Percentiles rank a stretch among this genome's conserved stretches.
These are phyloP conservation scores for Montipora capricornis DNA, from an alignment of 64 coral and sea anemone genomes.

Conservation along the genomic window DNA sequence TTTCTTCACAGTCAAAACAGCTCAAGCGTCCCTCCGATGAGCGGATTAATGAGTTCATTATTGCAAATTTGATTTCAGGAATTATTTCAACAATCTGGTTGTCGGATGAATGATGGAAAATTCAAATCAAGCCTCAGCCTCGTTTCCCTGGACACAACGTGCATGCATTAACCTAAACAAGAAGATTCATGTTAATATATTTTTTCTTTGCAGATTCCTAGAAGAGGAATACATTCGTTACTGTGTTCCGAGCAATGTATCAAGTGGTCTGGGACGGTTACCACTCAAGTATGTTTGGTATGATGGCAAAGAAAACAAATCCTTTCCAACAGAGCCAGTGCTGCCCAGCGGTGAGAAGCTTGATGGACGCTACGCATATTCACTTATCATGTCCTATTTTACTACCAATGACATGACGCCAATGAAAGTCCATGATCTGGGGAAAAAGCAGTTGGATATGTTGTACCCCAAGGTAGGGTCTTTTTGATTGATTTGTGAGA, in stretches of 20 bases:
- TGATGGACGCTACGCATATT: slow-evolving; percentile 72
- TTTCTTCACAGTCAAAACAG: no score
- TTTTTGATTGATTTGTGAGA: no score
- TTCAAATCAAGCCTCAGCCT: no score
- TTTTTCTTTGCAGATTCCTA: slow-evolving; percentile 46
- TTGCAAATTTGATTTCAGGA: no score
- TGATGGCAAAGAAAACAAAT: slow-evolving; percentile 49
- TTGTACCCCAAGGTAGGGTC: slow-evolving; percentile 80
- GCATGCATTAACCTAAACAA: no score
- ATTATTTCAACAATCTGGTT: no score
- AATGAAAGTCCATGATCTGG: slow-evolving; percentile 64
- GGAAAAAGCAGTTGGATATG: slow-evolving; percentile 53
- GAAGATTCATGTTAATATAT: no score
- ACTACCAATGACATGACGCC: slow-evolving; percentile 81
- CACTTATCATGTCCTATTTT: slow-evolving; percentile 87
- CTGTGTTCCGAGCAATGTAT: slow-evolving; percentile 88
- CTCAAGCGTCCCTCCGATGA: no score
- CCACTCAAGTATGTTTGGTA: slow-evolving; percentile 84
- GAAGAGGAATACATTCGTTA: slow-evolving; percentile 83
- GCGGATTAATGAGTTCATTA: no score
- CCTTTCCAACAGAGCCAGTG: slow-evolving; percentile 42
- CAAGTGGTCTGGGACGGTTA: slow-evolving; percentile 84
- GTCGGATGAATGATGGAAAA: no score
- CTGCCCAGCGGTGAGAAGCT: slow-evolving; percentile 63
- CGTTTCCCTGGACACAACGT: no score